These are phyloP conservation scores for Sebastes cheni DNA, from an alignment of 2,797 vertebrate species.

Conservation along the genomic window DNA sequence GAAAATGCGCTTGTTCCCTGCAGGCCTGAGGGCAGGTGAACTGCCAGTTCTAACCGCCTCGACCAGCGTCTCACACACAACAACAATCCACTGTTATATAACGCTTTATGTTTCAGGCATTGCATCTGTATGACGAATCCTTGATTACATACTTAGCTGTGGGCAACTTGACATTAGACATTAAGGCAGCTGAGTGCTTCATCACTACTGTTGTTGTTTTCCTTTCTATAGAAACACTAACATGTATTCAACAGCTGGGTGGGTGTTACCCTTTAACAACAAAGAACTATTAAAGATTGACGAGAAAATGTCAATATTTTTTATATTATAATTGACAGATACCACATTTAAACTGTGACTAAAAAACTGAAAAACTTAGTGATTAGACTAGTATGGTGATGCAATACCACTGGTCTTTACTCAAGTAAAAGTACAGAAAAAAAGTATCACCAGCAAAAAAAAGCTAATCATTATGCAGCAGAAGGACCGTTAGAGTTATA, in stretches of 20 bases:
- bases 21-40: constrained; percentile 60
- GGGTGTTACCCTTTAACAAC: not conserved
- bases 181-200: not conserved
- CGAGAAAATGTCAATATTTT: not conserved
- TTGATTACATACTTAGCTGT: not conserved
- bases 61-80: constrained; percentile 34
- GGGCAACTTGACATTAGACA: not conserved
- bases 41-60: constrained; percentile 24
- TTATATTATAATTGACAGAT: not conserved
- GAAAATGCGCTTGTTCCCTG: constrained; percentile 54
- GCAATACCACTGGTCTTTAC: not conserved
- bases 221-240: not conserved
- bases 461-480: not conserved
- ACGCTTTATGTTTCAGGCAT: not conserved
- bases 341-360: not conserved
- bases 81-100: not conserved
- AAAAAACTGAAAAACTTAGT: not conserved
- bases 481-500: not conserved
- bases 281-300: not conserved
- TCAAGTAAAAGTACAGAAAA: not conserved
- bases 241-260: not conserved
- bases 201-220: not conserved
- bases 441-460: not conserved
- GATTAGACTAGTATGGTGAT: not conserved
- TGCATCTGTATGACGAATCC: not conserved